phyloP scores from a whole-genome alignment of 2,888 invertebrate genomes.

The Leucania comma region DNA sequence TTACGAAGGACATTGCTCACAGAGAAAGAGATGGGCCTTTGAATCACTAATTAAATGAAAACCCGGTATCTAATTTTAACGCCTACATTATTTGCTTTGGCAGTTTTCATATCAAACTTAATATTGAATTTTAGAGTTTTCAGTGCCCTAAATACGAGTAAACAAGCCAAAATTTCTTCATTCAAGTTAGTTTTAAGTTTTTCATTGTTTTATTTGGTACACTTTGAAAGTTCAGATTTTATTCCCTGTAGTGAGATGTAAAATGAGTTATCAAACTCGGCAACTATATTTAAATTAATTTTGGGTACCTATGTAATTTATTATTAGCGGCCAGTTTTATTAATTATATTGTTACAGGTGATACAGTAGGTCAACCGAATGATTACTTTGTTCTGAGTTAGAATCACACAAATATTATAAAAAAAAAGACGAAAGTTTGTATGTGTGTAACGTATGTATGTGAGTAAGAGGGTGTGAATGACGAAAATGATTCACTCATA shows the following conservation, averaged over 20 bases:
- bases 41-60: background rate
- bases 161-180: slow-evolving; percentile 23
- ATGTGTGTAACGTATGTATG: too few relatives aligned
- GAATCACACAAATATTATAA: too few relatives aligned
- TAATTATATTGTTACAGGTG: background rate
- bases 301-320: background rate
- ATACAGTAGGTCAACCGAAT: background rate
- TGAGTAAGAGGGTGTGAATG: too few relatives aligned
- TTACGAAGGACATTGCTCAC: too few relatives aligned
- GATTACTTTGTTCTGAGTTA: too few relatives aligned
- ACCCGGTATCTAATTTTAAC: background rate
- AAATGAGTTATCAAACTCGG: background rate
- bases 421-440: too few relatives aligned
- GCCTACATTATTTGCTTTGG: background rate
- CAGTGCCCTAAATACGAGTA: background rate
- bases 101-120: background rate
- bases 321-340: background rate
- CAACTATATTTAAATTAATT: background rate
- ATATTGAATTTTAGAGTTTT: slow-evolving; percentile 4
- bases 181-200: slow-evolving; percentile 15
- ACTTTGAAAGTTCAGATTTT: slow-evolving; percentile 27
- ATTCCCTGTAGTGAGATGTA: background rate
- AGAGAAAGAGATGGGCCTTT: too few relatives aligned
- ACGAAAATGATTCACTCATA: too few relatives aligned
- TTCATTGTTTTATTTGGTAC: slow-evolving; percentile 9